Conservation (phyloP, 2,888 invertebrate species). For the Dicycla oo region DNA sequence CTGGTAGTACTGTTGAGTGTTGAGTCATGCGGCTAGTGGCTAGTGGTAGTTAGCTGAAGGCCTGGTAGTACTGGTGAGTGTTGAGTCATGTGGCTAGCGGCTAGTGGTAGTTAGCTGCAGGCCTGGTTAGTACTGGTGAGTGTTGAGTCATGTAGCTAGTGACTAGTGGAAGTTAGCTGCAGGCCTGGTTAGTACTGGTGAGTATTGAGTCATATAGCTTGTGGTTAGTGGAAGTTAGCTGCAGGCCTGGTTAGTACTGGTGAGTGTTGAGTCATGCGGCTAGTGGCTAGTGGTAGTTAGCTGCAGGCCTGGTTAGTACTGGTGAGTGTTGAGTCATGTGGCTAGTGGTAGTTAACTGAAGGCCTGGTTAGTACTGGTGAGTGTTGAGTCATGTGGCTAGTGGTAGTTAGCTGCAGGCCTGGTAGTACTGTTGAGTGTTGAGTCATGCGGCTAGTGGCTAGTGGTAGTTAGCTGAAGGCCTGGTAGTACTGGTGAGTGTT, state of each 20-base stretch:
- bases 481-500: constrained; percentile 40
- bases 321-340: constrained; percentile 43
- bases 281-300: constrained; percentile 42
- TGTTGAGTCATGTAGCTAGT: too few species aligned
- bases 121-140: constrained; percentile 47
- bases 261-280: constrained; percentile 41
- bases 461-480: constrained; percentile 44
- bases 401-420: constrained; percentile 45
- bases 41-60: constrained; percentile 44
- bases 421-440: constrained; percentile 42
- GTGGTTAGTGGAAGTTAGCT: constrained; percentile 44
- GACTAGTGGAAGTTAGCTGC: constrained; percentile 41
- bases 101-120: constrained; percentile 42
- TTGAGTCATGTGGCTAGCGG: too few species aligned
- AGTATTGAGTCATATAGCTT: too few species aligned
- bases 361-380: constrained; percentile 49
- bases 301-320: constrained; percentile 49
- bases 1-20: constrained; percentile 37
- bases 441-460: too few species aligned
- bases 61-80: constrained; percentile 41
- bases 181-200: constrained; percentile 49
- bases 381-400: constrained; percentile 45
- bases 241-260: constrained; percentile 49
- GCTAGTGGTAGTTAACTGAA: constrained; percentile 38
- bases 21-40: too few species aligned